Evolutionary conservation across 2,113 vertebrate species (phyloP), one percentile per base, ranked within the genome.

Genomic region (Ailurus styani): DNA sequence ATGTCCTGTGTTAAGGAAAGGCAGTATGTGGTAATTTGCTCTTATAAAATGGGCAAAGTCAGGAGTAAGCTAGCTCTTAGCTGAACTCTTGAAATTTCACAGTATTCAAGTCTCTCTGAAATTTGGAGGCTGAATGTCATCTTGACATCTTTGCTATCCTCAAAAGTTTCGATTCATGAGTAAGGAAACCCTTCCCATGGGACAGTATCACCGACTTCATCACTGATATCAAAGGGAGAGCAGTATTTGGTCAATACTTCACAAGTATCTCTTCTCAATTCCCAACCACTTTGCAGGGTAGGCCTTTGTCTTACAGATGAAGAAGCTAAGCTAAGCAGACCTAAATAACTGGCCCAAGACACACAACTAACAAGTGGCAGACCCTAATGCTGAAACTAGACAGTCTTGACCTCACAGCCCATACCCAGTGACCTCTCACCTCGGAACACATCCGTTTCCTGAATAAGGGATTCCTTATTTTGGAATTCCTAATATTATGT

Each of bases 361-460:
- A 2, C 40, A 89, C n/a, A 79, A 73, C 64, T 79, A 91, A 90
- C 47, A 90, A 94, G 81, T 40, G 83, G 57, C 64, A 90, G 75
- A 93, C 60, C 29, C 60, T 94, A 47, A 23, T 27, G 92, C 72
- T 93, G 93, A 98, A 97, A 52, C 34, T 72, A 94, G 60, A 18
- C 60, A 87, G 3, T 90, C 60, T 68, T 96, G 96, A 70, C 31
- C 81, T 66, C 75, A 77, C 18, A 52, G 83, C 18, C 40, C n/a
- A 83, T 89, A 85, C 75, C 72, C 73, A 89, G 68, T 29, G 73
- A 78, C 55, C 54, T 96, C 45, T 96, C 45, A 85, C n/a, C 57
- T 96, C 82, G 52, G 68, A 95, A 87, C 55, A 86, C 68, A 95
- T 87, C 64, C 87, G 29, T 78, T 97, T 97, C 94, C 68, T 95